These are phyloP conservation scores for Eupithecia subumbrata DNA, from an alignment of 2,888 invertebrate species.

Conservation along the genomic window DNA sequence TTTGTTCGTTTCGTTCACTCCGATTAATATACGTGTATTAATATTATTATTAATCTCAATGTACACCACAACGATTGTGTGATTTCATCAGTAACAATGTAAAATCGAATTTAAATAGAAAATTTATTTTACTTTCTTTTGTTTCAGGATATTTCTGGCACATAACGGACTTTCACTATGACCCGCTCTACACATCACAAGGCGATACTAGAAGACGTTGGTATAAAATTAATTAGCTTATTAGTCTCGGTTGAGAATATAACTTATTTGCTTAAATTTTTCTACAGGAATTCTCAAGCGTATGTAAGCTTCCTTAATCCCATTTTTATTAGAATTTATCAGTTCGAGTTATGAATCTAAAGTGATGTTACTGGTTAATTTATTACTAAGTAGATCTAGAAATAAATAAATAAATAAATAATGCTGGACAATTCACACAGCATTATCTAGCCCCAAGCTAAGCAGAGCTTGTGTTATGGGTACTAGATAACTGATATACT, in stretches of 20 bases:
- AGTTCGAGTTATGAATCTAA: background rate
- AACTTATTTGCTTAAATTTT: background rate
- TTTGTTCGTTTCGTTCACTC: too few species aligned
- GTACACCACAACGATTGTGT: too few species aligned
- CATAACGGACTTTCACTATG: constrained; percentile 96
- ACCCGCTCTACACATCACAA: constrained; percentile 90
- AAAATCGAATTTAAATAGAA: background rate
- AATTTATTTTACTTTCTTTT: constrained; percentile 50
- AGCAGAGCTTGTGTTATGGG: too few species aligned
- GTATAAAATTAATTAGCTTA: constrained; percentile 64
- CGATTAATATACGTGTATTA: too few species aligned
- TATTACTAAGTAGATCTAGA: background rate
- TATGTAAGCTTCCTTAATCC: background rate
- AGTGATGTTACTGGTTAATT: background rate
- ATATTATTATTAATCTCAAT: background rate
- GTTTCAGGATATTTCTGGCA: constrained; percentile 97
- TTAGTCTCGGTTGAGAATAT: background rate
- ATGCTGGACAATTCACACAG: too few species aligned
- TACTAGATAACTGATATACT: too few species aligned
- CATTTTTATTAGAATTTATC: too few species aligned
- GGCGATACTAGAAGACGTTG: constrained; percentile 91
- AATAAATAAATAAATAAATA: too few species aligned
- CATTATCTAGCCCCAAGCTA: too few species aligned
- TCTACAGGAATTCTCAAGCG: background rate
- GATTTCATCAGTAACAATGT: background rate